Conservation (phyloP, 37 sponge, comb jelly and placozoan species). For the Ianthella basta region DNA sequence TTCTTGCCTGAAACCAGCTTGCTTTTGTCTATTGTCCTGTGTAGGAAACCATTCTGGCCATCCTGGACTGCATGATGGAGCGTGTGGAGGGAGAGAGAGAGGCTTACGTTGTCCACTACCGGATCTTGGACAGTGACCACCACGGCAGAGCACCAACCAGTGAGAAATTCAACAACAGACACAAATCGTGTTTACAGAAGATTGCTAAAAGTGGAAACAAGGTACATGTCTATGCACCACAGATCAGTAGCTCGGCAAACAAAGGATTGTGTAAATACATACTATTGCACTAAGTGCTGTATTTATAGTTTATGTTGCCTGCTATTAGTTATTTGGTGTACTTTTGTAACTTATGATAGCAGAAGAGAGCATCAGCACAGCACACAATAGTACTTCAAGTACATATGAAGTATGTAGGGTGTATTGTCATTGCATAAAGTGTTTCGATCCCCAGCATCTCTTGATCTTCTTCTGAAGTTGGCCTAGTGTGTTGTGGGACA, state of each 20-base stretch:
- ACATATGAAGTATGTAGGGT: too few relatives aligned
- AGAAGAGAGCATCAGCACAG: too few relatives aligned
- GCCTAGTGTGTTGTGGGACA: too few relatives aligned
- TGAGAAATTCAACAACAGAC: conserved; percentile 36
- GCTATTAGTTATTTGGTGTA: too few relatives aligned
- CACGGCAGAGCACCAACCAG: conserved; percentile 56
- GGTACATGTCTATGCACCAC: background rate
- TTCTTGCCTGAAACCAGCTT: too few relatives aligned
- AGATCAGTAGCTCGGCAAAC: background rate
- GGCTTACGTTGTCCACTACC: conserved; percentile 50
- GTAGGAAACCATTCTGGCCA: conserved; percentile 51
- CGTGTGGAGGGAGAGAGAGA: conserved; percentile 30
- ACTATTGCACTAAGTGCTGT: background rate
- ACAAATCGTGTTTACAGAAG: conserved; percentile 67
- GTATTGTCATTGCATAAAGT: too few relatives aligned
- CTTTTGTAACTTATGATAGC: too few relatives aligned
- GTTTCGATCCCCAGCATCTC: too few relatives aligned
- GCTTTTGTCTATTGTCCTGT: background rate
- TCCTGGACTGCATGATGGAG: conserved; percentile 75
- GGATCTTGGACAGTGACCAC: conserved; percentile 66
- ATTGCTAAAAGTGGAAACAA: conserved; percentile 73
- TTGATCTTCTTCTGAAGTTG: too few relatives aligned
- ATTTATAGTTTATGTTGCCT: background rate
- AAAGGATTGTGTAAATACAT: background rate
- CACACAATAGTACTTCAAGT: too few relatives aligned